These are phyloP conservation scores for Ostrea denselamellosa DNA, from an alignment of 1,140 invertebrate genomes.

Conservation along the genomic window DNA sequence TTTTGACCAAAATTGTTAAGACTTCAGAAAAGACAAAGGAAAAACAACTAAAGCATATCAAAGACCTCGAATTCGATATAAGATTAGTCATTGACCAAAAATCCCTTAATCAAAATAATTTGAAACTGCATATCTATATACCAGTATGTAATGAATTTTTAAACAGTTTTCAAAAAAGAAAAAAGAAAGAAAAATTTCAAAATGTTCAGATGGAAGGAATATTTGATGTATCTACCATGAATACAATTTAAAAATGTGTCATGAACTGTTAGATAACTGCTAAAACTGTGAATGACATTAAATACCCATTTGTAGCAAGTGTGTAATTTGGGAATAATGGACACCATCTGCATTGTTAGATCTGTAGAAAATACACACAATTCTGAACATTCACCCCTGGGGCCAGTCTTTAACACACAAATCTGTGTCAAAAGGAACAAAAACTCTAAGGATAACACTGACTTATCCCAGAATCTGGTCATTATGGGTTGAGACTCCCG, in stretches of 20 bases:
- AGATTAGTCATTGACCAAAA: background rate
- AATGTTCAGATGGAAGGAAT: background rate
- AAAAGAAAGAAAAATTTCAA: too few species aligned
- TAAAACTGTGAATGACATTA: conserved; percentile 23
- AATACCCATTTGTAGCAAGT: conserved; percentile 29
- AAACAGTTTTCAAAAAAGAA: too few species aligned
- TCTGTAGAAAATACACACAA: conserved; percentile 30
- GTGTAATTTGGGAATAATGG: conserved; percentile 24
- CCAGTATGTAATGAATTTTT: too few species aligned
- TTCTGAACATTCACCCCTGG: conserved; percentile 4
- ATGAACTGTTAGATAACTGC: conserved; percentile 1
- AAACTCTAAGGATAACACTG: conserved; percentile 15
- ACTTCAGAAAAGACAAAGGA: background rate
- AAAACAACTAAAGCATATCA: background rate
- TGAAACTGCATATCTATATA: background rate
- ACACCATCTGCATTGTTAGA: conserved; percentile 11
- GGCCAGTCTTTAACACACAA: conserved; percentile 31
- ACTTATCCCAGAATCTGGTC: conserved; percentile 20
- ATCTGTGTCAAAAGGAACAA: conserved; percentile 5
- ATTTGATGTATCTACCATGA: background rate
- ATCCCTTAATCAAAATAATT: background rate
- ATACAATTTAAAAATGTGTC: background rate
- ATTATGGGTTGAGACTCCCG: background rate
- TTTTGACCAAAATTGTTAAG: background rate
- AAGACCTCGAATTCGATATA: background rate